Evolutionary conservation across 2,797 vertebrate species (phyloP).

Genomic region (Alauda arvensis): DNA sequence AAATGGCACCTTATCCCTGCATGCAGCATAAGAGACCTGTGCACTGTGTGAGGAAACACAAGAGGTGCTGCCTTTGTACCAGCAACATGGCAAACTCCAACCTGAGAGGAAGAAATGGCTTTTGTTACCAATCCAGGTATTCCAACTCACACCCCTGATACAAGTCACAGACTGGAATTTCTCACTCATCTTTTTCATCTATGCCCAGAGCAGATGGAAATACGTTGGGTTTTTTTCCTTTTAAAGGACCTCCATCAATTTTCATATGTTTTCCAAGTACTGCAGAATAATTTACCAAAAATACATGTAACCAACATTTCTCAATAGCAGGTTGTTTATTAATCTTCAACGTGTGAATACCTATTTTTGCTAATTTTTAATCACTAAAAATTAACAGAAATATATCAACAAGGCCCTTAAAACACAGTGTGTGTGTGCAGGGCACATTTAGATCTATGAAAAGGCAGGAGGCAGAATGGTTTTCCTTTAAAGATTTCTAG

Average conservation of each 20-base stretch:
- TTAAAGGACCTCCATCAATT: not conserved
- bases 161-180: not conserved
- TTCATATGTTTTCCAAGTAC: not conserved
- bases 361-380: not conserved
- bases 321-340: not conserved
- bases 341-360: not conserved
- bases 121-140: not conserved
- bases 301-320: not conserved
- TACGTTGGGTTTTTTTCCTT: not conserved
- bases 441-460: not conserved
- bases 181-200: not conserved
- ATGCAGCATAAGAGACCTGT: not conserved
- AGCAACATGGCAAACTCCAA: not conserved
- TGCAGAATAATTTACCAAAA: not conserved
- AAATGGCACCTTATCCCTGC: not conserved
- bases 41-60: not conserved
- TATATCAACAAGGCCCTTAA: not conserved
- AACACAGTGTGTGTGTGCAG: not conserved
- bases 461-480: not conserved
- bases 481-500: conserved; percentile 6
- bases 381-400: not conserved
- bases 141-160: not conserved
- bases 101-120: not conserved
- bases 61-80: not conserved
- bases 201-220: not conserved